Evolutionary conservation across 2,888 invertebrate species (phyloP).

Genomic region (Ophraella communa): DNA sequence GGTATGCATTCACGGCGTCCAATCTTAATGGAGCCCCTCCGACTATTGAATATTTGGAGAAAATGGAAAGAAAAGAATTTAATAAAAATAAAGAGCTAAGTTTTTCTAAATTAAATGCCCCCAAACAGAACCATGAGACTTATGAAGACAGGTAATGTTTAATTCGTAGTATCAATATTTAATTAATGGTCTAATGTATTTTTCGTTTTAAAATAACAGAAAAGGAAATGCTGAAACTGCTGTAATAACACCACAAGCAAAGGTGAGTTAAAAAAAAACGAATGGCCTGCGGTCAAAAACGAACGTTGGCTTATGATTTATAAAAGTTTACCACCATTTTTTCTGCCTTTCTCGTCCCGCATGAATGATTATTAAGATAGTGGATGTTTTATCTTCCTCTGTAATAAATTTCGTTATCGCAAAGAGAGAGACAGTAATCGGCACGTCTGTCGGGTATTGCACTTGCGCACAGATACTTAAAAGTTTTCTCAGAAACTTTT

Average conservation of each 20-base stretch:
- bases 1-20: slow-evolving; percentile 79
- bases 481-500: slow-evolving; percentile 59
- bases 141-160: slow-evolving; percentile 38
- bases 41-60: slow-evolving; percentile 65
- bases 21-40: slow-evolving; percentile 69
- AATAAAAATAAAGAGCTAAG: slow-evolving; percentile 55
- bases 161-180: not conserved
- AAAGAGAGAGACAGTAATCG: slow-evolving; percentile 40
- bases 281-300: slow-evolving; percentile 42
- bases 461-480: slow-evolving; percentile 53
- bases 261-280: slow-evolving; percentile 39
- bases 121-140: slow-evolving; percentile 19
- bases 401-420: slow-evolving; percentile 6
- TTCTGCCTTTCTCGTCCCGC: slow-evolving; percentile 46
- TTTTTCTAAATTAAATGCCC: slow-evolving; percentile 48
- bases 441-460: slow-evolving; percentile 37
- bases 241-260: slow-evolving; percentile 31
- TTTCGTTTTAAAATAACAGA: slow-evolving; percentile 6
- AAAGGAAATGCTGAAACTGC: slow-evolving; percentile 22
- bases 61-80: slow-evolving; percentile 72
- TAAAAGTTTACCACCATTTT: slow-evolving; percentile 50
- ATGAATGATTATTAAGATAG: slow-evolving; percentile 36
- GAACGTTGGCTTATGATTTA: slow-evolving; percentile 41
- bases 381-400: slow-evolving; percentile 18
- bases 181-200: slow-evolving; percentile 8